phyloP scores from a whole-genome alignment of 2,888 invertebrate genomes.

The Pristionchus exspectatus region DNA sequence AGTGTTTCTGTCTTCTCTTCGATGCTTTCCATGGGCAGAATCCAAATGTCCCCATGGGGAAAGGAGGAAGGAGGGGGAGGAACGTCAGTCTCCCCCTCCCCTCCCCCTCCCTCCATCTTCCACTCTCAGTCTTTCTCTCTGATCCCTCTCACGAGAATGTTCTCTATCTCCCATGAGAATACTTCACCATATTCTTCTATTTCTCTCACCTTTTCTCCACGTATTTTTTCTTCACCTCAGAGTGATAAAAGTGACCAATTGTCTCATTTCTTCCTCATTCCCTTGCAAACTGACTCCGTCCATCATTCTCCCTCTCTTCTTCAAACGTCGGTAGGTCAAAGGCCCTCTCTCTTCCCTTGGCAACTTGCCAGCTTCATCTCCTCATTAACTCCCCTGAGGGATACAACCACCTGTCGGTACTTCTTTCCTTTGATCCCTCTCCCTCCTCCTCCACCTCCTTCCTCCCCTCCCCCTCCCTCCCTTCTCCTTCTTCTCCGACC shows the following conservation, averaged over 20 bases:
- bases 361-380: slow-evolving; percentile 8
- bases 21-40: background rate
- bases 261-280: background rate
- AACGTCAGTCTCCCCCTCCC: background rate
- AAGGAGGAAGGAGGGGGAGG: background rate
- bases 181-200: background rate
- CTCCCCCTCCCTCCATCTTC: background rate
- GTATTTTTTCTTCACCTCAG: background rate
- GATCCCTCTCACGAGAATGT: background rate
- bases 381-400: slow-evolving; percentile 7
- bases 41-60: slow-evolving; percentile 2
- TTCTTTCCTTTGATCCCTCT: background rate
- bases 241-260: background rate
- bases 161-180: background rate
- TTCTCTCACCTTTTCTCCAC: background rate
- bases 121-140: slow-evolving; percentile 5
- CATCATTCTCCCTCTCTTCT: background rate
- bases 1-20: background rate
- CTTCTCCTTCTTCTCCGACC: background rate
- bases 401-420: slow-evolving; percentile 12
- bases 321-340: background rate
- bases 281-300: background rate
- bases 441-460: background rate
- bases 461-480: background rate
- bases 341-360: background rate